phyloP scores from a whole-genome alignment of 2,888 invertebrate genomes.

The Ophraella communa region DNA sequence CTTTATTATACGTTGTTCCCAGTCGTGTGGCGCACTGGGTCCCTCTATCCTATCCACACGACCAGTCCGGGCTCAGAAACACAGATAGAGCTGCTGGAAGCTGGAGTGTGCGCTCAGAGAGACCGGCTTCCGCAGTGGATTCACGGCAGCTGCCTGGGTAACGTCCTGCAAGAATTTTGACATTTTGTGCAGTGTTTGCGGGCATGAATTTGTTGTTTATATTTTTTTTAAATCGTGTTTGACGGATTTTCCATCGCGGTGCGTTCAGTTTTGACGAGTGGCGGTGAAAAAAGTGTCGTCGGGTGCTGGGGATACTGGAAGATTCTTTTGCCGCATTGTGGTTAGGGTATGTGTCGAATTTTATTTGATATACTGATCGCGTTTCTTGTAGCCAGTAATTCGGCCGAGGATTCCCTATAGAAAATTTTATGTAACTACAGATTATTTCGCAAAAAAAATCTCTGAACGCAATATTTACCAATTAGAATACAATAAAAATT shows the following conservation, averaged over 20 bases:
- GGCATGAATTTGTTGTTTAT: constrained; percentile 11
- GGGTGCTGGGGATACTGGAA: background rate
- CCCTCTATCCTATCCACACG: constrained; percentile 11
- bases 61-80: constrained; percentile 49
- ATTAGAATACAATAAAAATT: too few relatives aligned
- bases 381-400: background rate
- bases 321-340: background rate
- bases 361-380: constrained; percentile 2
- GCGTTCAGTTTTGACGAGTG: background rate
- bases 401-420: background rate
- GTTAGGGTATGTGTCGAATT: constrained; percentile 1
- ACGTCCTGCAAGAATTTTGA: constrained; percentile 46
- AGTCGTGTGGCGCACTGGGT: constrained; percentile 8
- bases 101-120: constrained; percentile 55
- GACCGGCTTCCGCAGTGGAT: constrained; percentile 57
- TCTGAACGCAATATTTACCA: too few relatives aligned
- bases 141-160: constrained; percentile 57
- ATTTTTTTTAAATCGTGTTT: too few relatives aligned
- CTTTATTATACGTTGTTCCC: background rate
- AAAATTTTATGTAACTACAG: background rate
- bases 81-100: constrained; percentile 55
- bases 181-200: constrained; percentile 33
- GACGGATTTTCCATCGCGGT: background rate
- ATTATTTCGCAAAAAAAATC: too few relatives aligned
- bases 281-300: constrained; percentile 3